Evolutionary conservation across 2,888 invertebrate species (phyloP).

Genomic region (Mellilla xanthometata): DNA sequence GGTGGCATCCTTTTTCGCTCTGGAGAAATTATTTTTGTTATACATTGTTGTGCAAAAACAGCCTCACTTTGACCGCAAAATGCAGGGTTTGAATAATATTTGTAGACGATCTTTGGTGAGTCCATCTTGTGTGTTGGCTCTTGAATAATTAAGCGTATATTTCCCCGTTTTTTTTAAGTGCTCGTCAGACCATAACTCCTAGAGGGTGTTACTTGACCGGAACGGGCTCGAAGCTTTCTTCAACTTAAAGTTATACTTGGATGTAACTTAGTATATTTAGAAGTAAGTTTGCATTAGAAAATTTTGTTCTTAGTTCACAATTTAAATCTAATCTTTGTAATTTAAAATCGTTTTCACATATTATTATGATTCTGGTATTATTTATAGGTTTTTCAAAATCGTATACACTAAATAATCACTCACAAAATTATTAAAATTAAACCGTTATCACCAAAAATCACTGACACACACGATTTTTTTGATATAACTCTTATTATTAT

Average conservation of each 20-base stretch:
- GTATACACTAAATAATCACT: neutral
- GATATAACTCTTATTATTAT: constrained; percentile 2
- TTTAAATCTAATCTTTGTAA: too few relatives aligned
- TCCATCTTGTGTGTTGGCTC: too few relatives aligned
- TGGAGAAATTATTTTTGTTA: constrained; percentile 53
- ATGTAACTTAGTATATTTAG: neutral
- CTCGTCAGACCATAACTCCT: constrained; percentile 41
- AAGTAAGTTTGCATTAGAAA: too few relatives aligned
- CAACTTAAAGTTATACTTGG: neutral
- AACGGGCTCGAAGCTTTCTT: constrained; percentile 42
- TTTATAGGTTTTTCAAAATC: neutral
- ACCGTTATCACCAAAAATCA: neutral
- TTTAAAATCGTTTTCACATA: too few relatives aligned
- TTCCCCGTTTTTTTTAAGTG: constrained; percentile 39
- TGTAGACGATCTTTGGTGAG: constrained; percentile 78
- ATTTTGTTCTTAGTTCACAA: too few relatives aligned
- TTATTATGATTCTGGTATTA: too few relatives aligned
- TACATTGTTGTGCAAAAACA: constrained; percentile 9
- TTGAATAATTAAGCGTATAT: constrained; percentile 56
- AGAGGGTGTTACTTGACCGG: constrained; percentile 53
- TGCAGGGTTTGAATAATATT: constrained; percentile 90
- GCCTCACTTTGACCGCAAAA: constrained; percentile 91
- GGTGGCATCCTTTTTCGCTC: constrained; percentile 64
- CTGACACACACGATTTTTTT: too few relatives aligned
- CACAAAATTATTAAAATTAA: neutral